Percentiles rank a stretch among this genome's conserved stretches.
These are phyloP conservation scores for Cheumatopsyche charites DNA, from an alignment of 1,140 invertebrate species.

Conservation along the genomic window DNA sequence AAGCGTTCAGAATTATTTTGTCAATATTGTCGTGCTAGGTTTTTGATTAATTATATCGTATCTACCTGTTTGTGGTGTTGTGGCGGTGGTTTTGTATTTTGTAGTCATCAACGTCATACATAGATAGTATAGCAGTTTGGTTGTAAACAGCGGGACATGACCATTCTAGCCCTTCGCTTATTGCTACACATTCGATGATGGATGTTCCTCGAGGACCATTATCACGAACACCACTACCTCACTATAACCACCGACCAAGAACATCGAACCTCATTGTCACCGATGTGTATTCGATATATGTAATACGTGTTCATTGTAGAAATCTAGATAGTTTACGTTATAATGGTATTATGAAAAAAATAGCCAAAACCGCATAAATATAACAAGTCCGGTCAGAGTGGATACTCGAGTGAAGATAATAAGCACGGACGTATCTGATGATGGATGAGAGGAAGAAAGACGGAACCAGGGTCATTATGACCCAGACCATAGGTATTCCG, in stretches of 20 bases:
- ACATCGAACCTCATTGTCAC: too few relatives aligned
- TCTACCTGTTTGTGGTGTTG: background rate
- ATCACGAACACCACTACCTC: background rate
- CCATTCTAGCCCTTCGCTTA: constrained; percentile 15
- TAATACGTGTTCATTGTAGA: too few relatives aligned
- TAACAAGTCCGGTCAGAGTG: background rate
- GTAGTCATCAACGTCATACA: background rate
- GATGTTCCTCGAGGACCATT: constrained; percentile 16
- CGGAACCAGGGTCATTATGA: constrained; percentile 24
- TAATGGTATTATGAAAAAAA: too few relatives aligned
- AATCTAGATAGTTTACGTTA: too few relatives aligned
- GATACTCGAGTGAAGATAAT: constrained; percentile 15
- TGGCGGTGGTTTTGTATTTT: constrained; percentile 6
- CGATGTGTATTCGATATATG: too few relatives aligned
- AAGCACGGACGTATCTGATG: constrained; percentile 29
- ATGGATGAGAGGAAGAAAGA: constrained; percentile 31
- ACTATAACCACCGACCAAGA: too few relatives aligned
- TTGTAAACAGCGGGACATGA: constrained; percentile 23
- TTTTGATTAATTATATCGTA: constrained; percentile 19
- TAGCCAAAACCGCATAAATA: too few relatives aligned
- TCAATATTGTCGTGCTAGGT: too few relatives aligned
- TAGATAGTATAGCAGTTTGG: too few relatives aligned
- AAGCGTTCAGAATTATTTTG: too few relatives aligned
- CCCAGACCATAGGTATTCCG: constrained; percentile 24
- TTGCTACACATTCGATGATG: constrained; percentile 21